phyloP scores from a whole-genome alignment of 2,113 vertebrate genomes.

The Pseudonaja textilis region DNA sequence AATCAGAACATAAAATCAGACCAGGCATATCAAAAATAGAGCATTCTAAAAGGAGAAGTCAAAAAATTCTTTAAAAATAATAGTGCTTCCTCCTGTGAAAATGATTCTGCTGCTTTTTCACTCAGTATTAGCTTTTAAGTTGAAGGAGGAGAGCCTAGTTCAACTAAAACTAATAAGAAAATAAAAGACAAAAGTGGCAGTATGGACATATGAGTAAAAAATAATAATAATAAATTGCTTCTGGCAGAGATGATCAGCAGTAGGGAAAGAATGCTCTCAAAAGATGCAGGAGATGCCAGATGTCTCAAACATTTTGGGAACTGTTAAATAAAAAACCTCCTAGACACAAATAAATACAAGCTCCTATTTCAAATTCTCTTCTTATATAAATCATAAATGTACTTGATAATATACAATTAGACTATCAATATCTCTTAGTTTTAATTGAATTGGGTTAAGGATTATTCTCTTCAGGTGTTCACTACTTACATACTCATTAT shows the following conservation, averaged over 20 bases:
- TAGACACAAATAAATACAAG: background rate
- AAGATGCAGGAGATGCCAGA: background rate
- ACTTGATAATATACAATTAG: background rate
- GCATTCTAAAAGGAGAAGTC: background rate
- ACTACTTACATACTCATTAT: background rate
- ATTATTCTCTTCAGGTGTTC: background rate
- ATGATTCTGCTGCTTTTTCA: background rate
- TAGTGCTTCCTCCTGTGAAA: slow-evolving; percentile 16
- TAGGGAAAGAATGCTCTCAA: background rate
- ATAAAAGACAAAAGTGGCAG: background rate
- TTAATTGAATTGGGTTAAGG: background rate
- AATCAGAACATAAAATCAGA: slow-evolving; percentile 27
- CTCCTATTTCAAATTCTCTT: background rate
- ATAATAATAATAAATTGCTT: background rate
- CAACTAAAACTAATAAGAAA: background rate
- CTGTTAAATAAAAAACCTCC: background rate
- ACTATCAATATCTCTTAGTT: background rate
- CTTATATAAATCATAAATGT: background rate
- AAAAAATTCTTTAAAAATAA: slow-evolving; percentile 14
- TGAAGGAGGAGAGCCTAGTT: too few species aligned
- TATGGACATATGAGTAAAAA: background rate
- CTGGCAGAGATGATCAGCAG: background rate
- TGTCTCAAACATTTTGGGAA: background rate
- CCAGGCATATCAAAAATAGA: slow-evolving; percentile 1
- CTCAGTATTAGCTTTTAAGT: background rate